Evolutionary conservation across 2,797 vertebrate species (phyloP).

Genomic region (Xiphophorus birchmanni): DNA sequence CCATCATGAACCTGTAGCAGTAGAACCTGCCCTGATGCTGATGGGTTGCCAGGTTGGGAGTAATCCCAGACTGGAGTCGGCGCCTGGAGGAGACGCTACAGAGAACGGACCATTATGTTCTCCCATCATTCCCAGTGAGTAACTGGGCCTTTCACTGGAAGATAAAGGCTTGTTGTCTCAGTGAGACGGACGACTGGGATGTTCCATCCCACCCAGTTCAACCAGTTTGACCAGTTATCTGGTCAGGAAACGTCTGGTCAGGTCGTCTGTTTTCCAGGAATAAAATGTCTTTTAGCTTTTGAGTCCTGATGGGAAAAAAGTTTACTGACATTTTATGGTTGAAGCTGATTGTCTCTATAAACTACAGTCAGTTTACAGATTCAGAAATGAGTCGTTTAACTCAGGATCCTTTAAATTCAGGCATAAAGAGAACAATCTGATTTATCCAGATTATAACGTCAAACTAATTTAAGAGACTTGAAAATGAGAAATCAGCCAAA

Average conservation of each 20-base stretch:
- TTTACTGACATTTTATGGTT: not conserved
- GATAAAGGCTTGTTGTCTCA: slow-evolving; percentile 44
- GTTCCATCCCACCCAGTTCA: not conserved
- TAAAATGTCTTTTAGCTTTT: not conserved
- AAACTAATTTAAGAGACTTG: too few relatives aligned
- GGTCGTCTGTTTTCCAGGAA: not conserved
- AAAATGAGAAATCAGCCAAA: too few relatives aligned
- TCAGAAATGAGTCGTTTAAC: too few relatives aligned
- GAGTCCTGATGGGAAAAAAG: not conserved
- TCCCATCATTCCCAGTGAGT: slow-evolving; percentile 35
- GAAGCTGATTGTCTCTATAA: not conserved
- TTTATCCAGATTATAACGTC: too few relatives aligned
- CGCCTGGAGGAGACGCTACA: slow-evolving; percentile 31
- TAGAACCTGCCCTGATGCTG: too few relatives aligned
- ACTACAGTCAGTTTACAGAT: not conserved
- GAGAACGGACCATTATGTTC: slow-evolving; percentile 41
- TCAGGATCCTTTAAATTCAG: too few relatives aligned
- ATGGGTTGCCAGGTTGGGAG: not conserved
- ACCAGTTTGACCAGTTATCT: not conserved
- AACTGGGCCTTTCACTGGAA: slow-evolving; percentile 38
- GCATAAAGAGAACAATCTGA: too few relatives aligned
- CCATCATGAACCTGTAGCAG: too few relatives aligned
- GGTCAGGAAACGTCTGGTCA: not conserved
- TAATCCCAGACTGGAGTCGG: not conserved
- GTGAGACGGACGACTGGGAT: not conserved